Base-by-base conservation (phyloP, 2,797 vertebrate genomes). In the Notolabrus celidotus region DNA sequence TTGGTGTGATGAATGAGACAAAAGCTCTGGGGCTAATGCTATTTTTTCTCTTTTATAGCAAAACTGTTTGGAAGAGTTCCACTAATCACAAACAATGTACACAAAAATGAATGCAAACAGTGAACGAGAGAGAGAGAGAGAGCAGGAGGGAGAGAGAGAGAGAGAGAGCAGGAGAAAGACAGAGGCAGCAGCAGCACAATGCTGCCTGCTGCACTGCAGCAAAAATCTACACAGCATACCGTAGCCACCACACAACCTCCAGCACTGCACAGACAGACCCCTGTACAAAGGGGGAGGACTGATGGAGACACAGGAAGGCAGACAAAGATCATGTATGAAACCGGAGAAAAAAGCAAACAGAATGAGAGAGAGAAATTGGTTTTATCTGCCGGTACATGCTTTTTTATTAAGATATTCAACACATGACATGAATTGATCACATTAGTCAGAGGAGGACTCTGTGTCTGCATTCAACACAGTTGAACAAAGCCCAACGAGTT, bases 161-260 rank as follows among this genome's bases (percentile, higher is more conserved):
- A 84, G 87, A 92, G 88, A 57, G 66, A 69, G 74, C 46, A 52
- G 61, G 71, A 64, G 63, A 63, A 71, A 86, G 79, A 83, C 64
- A 88, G 82, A 83, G 74, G 89, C 88, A 87, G 88, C 80, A 61
- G 87, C 81, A 88, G 88, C 87, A 91, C 90, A 92, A 93, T 91
- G 80, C 92, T 88, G 94, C 90, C 94, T 96, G 95, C 96, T 96
- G 95, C 94, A 95, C 93, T 95, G 97, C 97, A 96, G 95, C 96
- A 98, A 96, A 94, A 95, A 93, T 93, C 94, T 91, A 56, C 91
- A 88, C 93, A 94, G 94, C 88, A 92, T 92, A 92, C 91, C 90
- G 92, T 74, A 80, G 81, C 85, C 82, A 83, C 73, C 85, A 85
- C 92, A 92, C 87, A 94, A 95, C 90, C 90, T 95, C 90, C 90